Base-by-base conservation (phyloP, 2,888 invertebrate species). In the Tenthredo livida region DNA sequence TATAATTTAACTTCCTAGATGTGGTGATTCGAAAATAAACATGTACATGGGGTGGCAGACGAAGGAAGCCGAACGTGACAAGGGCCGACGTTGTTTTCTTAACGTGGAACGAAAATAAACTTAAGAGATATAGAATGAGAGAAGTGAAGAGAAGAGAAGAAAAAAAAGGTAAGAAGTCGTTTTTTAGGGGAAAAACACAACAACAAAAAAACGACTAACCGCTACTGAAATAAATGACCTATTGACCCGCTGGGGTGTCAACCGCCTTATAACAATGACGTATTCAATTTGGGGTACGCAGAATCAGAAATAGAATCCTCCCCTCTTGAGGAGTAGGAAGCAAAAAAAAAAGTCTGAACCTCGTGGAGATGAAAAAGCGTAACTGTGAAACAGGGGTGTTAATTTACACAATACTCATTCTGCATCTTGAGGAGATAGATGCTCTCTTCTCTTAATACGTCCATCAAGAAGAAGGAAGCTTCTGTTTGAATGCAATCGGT, bases 211-310 rank as follows among this genome's bases (percentile, higher is more conserved):
- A 78, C 70, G 15, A 47, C 85, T 83, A 75, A 85, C 82, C 47
- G 65, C 21, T 77, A 86, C 85, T 86, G 89, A 90, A 89, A 89
- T 88, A 90, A 88, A 86, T 86, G 89, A 86, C 89, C 89, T 89
- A 89, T 90, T 89, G 89, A 89, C 88, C 89, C 86, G 87, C 82
- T 86, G 88, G 85, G 73, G 83, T 58, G 83, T 72, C 83, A 33
- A 50, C 29, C 37, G 65, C 83, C 33, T 85, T 83, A 82, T 61
- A 87, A 87, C 87, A 87, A 87, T 87, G 87, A 87, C 86, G 86
- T 85, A 84, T 86, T 87, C 87, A 85, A 86, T 87, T 88, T 87
- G 85, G 84, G 86, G 86, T 80, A 85, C 80, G n/a, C 54, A 78
- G 86, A 86, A 87, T 88, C 87, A 78, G 86, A 89, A 89, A 89